A percentile compares a stretch with the other conserved stretches of the same genome.
Conservation (phyloP, 2,888 invertebrate species). For the Pachliopta kotzebuea region DNA sequence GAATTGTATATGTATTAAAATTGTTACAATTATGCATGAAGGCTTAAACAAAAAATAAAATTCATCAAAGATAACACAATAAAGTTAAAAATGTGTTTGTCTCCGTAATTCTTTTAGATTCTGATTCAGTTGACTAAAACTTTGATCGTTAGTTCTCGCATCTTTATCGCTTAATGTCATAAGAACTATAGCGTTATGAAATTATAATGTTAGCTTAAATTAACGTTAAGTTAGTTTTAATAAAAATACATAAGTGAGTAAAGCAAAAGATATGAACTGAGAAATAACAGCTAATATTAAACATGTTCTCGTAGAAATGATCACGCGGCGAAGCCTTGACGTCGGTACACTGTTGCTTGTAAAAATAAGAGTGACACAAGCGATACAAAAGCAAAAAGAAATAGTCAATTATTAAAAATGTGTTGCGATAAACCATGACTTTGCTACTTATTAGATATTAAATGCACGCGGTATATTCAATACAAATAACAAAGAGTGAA, state of each 20-base stretch:
- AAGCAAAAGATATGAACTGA: conserved; percentile 12
- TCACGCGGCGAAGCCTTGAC: conserved; percentile 19
- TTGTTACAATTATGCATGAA: neutral
- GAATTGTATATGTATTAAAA: neutral
- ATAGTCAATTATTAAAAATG: conserved; percentile 12
- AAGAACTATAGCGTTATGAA: no score
- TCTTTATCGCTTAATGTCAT: no score
- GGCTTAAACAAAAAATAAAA: neutral
- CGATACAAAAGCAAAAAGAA: conserved; percentile 10
- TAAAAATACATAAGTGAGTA: conserved; percentile 4
- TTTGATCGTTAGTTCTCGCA: no score
- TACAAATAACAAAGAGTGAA: no score
- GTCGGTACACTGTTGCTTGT: conserved; percentile 14
- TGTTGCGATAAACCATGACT: conserved; percentile 5
- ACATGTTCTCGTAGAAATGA: conserved; percentile 20
- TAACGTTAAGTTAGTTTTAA: neutral
- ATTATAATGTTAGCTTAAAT: neutral
- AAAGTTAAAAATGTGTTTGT: neutral
- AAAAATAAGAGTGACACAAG: conserved; percentile 11
- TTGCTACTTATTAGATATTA: conserved; percentile 3
- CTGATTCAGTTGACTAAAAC: no score
- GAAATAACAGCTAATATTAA: conserved; percentile 24
- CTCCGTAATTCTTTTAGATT: neutral
- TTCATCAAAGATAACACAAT: neutral
- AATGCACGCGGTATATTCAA: conserved; percentile 6